phyloP scores from a whole-genome alignment of 2,888 invertebrate species.

The Achlya flavicornis region DNA sequence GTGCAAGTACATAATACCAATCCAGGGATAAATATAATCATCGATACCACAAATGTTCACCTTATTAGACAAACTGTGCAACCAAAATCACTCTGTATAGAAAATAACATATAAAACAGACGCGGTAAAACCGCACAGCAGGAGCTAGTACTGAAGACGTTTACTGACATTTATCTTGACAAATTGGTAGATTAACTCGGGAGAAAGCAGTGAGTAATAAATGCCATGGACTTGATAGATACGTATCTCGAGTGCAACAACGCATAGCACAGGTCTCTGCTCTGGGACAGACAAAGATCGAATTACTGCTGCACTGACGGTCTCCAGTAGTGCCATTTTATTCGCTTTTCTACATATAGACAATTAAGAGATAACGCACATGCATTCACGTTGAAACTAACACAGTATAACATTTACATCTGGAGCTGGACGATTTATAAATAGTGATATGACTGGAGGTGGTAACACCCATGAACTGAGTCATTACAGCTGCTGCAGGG shows the following conservation, averaged over 20 bases:
- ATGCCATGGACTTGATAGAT: not conserved
- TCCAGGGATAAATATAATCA: no score
- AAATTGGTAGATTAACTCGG: not conserved
- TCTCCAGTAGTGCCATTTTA: not conserved
- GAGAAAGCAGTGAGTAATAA: not conserved
- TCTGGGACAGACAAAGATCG: not conserved
- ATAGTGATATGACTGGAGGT: not conserved
- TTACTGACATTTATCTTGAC: no score
- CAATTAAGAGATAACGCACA: not conserved
- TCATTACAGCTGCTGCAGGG: no score
- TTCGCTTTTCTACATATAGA: not conserved
- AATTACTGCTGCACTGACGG: not conserved
- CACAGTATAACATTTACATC: not conserved
- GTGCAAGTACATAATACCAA: no score
- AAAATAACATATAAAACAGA: not conserved
- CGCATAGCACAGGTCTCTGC: slow-evolving; percentile 11
- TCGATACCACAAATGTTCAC: no score
- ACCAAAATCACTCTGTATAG: no score
- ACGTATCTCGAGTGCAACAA: slow-evolving; percentile 10
- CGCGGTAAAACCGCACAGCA: no score
- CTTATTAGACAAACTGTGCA: no score
- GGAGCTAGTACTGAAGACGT: not conserved
- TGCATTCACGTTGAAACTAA: not conserved
- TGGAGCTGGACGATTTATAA: not conserved
- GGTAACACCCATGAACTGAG: no score